A percentile compares a stretch with the other conserved stretches of the same genome.
Evolutionary conservation across 53 echinoderm and acorn worm species (phyloP).

Genomic region (Glandiceps talaboti): DNA sequence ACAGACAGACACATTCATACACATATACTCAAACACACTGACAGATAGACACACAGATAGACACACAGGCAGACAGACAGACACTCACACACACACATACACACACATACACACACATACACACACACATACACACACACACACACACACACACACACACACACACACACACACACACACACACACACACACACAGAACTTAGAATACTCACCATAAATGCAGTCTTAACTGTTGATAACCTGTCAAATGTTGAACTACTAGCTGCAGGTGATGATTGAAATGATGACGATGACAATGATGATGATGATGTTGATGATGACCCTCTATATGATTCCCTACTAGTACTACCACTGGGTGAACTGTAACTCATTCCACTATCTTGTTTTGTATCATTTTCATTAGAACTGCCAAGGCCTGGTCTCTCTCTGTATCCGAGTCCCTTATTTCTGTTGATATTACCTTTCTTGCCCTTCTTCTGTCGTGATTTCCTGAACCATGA

Average conservation of each 20-base stretch:
- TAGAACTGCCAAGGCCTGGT: conserved; percentile 52
- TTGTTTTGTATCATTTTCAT: neutral
- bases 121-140: too few relatives aligned
- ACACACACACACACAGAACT: too few relatives aligned
- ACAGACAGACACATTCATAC: too few relatives aligned
- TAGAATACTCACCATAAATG: conserved; percentile 76
- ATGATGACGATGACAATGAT: neutral
- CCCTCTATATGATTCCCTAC: neutral
- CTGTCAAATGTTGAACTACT: neutral
- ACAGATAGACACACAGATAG: too few relatives aligned
- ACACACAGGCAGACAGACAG: too few relatives aligned
- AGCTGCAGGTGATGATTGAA: too few relatives aligned
- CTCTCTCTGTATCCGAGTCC: conserved; percentile 81
- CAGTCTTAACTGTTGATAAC: conserved; percentile 15
- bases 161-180: too few relatives aligned
- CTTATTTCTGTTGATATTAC: conserved; percentile 37
- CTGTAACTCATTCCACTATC: neutral
- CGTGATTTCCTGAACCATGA: conserved; percentile 67
- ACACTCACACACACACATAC: too few relatives aligned
- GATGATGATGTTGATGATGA: neutral
- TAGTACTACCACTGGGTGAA: neutral
- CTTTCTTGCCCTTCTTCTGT: conserved; percentile 43
- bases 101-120: too few relatives aligned
- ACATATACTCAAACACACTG: too few relatives aligned
- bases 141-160: too few relatives aligned